Evolutionary conservation across 1,140 invertebrate genomes (phyloP).

Genomic region (Plectrocnemia conspersa): DNA sequence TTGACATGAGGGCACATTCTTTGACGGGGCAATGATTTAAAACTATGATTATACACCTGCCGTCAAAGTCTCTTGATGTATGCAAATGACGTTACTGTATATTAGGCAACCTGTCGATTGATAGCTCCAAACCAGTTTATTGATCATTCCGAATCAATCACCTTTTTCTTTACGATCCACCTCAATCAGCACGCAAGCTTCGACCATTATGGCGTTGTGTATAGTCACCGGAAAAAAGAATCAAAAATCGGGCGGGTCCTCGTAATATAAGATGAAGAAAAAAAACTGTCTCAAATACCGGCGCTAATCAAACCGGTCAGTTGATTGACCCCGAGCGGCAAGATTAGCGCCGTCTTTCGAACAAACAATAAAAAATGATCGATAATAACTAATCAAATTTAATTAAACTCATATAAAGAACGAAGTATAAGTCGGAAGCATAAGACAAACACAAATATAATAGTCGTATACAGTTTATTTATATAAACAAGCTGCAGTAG

Average conservation of each 20-base stretch:
- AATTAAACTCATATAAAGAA: too few relatives aligned
- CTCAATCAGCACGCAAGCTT: slow-evolving; percentile 29
- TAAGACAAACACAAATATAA: too few relatives aligned
- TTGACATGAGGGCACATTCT: too few relatives aligned
- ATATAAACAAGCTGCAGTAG: too few relatives aligned
- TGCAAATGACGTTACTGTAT: slow-evolving; percentile 36
- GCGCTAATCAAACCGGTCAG: slow-evolving; percentile 20
- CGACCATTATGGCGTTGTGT: slow-evolving; percentile 22
- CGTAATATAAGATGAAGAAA: slow-evolving; percentile 4
- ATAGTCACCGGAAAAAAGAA: slow-evolving; percentile 30
- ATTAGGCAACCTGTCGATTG: slow-evolving; percentile 36
- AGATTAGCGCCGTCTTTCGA: slow-evolving; percentile 7
- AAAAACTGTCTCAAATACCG: slow-evolving; percentile 28
- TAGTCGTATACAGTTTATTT: too few relatives aligned
- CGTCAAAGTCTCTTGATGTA: slow-evolving; percentile 25
- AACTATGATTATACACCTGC: slow-evolving; percentile 34
- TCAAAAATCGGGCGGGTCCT: slow-evolving; percentile 24
- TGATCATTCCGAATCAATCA: slow-evolving; percentile 36
- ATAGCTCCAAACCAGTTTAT: slow-evolving; percentile 34
- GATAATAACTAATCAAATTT: too few relatives aligned
- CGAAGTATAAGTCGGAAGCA: too few relatives aligned
- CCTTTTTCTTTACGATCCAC: slow-evolving; percentile 35
- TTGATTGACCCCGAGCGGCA: slow-evolving; percentile 21
- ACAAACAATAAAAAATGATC: too few relatives aligned
- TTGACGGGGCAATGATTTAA: slow-evolving; percentile 33